phyloP scores from a whole-genome alignment of 2,888 invertebrate genomes.

The Blera fallax region DNA sequence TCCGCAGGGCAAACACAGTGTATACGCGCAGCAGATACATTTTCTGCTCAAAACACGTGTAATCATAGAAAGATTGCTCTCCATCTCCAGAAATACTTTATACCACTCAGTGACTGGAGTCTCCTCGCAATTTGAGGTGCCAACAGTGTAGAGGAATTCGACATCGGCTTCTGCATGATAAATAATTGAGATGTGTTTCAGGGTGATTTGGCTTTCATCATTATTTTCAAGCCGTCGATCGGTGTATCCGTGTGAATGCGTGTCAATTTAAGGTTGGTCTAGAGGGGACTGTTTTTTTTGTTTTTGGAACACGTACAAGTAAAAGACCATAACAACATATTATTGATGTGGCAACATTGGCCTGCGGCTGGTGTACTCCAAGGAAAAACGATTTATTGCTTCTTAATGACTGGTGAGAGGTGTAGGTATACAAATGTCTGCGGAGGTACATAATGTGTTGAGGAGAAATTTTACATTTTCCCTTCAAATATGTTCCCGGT shows the following conservation, averaged over 20 bases:
- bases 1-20: neutral
- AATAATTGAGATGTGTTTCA: constrained; percentile 57
- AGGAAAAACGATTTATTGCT: constrained; percentile 25
- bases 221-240: constrained; percentile 12
- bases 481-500: neutral
- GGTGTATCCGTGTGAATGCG: constrained; percentile 6
- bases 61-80: constrained; percentile 11
- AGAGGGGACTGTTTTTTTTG: constrained; percentile 16
- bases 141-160: neutral
- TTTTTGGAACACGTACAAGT: neutral
- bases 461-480: neutral
- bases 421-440: neutral
- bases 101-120: neutral
- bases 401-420: constrained; percentile 24
- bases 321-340: neutral
- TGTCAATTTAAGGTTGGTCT: constrained; percentile 24
- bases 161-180: constrained; percentile 31
- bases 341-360: constrained; percentile 35
- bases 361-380: constrained; percentile 9
- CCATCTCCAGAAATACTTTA: neutral
- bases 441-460: neutral
- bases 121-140: neutral
- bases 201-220: constrained; percentile 49
- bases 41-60: neutral
- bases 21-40: neutral